These are phyloP conservation scores for Urocitellus parryii DNA, from an alignment of 2,113 vertebrate genomes.

Conservation along the genomic window DNA sequence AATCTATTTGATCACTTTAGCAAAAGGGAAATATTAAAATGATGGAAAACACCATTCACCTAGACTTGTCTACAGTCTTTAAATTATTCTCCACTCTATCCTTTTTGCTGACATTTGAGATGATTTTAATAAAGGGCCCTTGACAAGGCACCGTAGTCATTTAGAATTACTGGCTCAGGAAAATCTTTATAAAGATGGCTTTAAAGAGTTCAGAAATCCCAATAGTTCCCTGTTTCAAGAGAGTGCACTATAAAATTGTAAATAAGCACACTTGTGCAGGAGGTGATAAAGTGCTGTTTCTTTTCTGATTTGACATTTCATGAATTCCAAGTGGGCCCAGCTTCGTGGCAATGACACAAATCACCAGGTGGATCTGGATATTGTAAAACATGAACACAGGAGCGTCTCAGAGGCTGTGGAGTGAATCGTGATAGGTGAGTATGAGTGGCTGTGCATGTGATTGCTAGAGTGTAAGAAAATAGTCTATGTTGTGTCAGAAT, in stretches of 20 bases:
- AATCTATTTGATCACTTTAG: constrained; percentile 33
- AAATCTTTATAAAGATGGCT: constrained; percentile 69
- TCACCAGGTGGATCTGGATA: constrained; percentile 24
- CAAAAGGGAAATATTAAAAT: constrained; percentile 49
- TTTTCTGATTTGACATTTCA: constrained; percentile 75
- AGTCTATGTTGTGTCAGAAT: background rate
- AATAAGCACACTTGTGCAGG: background rate
- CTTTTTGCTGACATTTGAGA: constrained; percentile 40
- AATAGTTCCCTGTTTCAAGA: constrained; percentile 58
- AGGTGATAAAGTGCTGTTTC: constrained; percentile 67
- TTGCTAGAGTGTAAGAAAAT: background rate
- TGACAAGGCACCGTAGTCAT: constrained; percentile 56
- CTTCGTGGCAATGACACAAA: background rate
- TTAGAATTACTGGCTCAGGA: constrained; percentile 73
- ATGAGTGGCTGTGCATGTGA: background rate
- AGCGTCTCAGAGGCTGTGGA: background rate
- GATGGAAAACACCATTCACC: constrained; percentile 1
- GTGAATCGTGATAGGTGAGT: background rate
- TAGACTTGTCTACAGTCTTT: background rate
- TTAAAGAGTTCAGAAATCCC: constrained; percentile 77
- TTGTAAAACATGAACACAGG: constrained; percentile 30
- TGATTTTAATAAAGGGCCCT: background rate
- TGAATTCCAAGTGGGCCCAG: constrained; percentile 60
- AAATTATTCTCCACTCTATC: constrained; percentile 43
- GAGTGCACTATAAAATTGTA: constrained; percentile 65